Evolutionary conservation across 1,140 invertebrate species (phyloP).

Genomic region (Dendrolimus kikuchii): DNA sequence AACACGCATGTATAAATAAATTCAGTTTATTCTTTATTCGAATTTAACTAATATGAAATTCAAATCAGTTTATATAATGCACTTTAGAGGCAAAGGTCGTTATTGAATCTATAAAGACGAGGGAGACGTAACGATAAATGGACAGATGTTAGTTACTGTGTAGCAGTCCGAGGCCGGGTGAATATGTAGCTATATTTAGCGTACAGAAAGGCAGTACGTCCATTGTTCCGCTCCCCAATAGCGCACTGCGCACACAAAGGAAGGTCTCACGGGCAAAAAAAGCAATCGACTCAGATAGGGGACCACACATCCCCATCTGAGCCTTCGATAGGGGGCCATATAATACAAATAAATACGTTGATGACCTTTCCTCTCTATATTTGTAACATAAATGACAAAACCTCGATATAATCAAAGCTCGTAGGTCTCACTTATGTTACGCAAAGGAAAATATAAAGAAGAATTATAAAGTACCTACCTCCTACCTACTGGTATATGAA

Average conservation of each 20-base stretch:
- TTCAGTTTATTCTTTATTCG: no score
- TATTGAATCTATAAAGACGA: background rate
- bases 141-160: constrained; percentile 55
- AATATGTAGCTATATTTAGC: constrained; percentile 61
- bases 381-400: no score
- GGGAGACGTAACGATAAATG: constrained; percentile 3
- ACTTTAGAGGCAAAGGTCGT: no score
- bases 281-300: constrained; percentile 56
- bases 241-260: constrained; percentile 46
- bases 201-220: constrained; percentile 59
- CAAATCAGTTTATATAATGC: no score
- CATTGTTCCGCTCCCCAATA: constrained; percentile 57
- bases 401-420: no score
- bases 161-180: constrained; percentile 27
- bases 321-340: constrained; percentile 43
- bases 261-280: constrained; percentile 62
- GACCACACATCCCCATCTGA: constrained; percentile 43
- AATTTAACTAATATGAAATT: no score
- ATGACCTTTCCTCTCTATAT: constrained; percentile 23
- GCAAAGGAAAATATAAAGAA: no score
- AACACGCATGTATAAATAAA: no score
- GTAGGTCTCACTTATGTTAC: no score
- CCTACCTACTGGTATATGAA: no score
- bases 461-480: no score
- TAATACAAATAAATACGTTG: constrained; percentile 39